Evolutionary conservation across 2,888 invertebrate species (phyloP).

Genomic region (Macrosoma leucophasiata): DNA sequence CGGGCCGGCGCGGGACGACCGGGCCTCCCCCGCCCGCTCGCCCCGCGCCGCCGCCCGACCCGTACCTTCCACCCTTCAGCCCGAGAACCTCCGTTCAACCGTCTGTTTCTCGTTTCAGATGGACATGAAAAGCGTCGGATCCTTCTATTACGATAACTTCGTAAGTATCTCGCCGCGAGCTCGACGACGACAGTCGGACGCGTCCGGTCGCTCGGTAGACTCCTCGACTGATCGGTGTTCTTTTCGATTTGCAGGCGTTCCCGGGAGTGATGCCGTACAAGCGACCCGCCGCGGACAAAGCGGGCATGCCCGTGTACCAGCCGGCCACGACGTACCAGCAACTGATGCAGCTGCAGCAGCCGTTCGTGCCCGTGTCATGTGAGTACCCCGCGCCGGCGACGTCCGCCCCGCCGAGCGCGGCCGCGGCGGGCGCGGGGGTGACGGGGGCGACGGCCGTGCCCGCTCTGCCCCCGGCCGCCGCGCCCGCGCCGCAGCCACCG

Average conservation of each 20-base stretch:
- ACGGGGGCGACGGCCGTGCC: constrained; percentile 35
- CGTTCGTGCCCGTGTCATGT: constrained; percentile 99
- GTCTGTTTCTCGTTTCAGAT: constrained; percentile 84
- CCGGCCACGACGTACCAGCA: constrained; percentile 96
- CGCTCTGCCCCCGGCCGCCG: constrained; percentile 38
- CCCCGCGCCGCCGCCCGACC: constrained; percentile 30
- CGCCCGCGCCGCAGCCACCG: constrained; percentile 37
- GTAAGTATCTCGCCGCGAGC: constrained; percentile 80
- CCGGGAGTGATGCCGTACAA: constrained; percentile 97
- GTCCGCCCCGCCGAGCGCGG: constrained; percentile 76
- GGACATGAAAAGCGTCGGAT: constrained; percentile 97
- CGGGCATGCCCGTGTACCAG: constrained; percentile 97
- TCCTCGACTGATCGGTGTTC: constrained; percentile 12
- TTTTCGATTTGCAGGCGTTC: constrained; percentile 82
- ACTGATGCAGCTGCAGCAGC: constrained; percentile 95
- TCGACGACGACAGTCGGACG: constrained; percentile 5
- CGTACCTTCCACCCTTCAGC: constrained; percentile 29
- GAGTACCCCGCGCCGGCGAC: constrained; percentile 90
- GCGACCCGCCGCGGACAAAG: constrained; percentile 97
- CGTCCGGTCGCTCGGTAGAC: constrained; percentile 3
- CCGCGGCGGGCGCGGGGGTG: constrained; percentile 38
- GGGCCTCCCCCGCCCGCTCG: constrained; percentile 44
- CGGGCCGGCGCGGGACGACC: constrained; percentile 40
- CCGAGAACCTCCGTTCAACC: constrained; percentile 55
- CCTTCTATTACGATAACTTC: constrained; percentile 97